Percentiles rank a stretch among this genome's conserved stretches.
Evolutionary conservation across 2,888 invertebrate genomes (phyloP).

Genomic region (Tetramorium bicarinatum): DNA sequence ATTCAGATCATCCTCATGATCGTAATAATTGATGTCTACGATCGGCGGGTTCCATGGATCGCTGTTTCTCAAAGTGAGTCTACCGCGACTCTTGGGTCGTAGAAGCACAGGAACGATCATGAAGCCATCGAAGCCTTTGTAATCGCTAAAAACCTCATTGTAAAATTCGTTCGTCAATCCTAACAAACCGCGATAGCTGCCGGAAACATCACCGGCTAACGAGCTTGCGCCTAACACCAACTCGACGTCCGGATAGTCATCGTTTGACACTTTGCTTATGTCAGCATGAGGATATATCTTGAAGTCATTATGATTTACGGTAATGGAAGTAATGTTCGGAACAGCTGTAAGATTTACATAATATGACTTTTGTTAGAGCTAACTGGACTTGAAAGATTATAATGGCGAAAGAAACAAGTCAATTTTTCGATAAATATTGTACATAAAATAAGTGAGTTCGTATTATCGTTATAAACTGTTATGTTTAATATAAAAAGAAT

Average conservation of each 20-base stretch:
- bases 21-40: constrained; percentile 94
- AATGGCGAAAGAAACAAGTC: background rate
- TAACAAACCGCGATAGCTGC: constrained; percentile 89
- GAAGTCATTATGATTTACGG: constrained; percentile 24
- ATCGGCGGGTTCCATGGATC: constrained; percentile 93
- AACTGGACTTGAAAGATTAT: constrained; percentile 1
- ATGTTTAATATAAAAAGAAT: background rate
- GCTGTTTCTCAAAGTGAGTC: constrained; percentile 90
- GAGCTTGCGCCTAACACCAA: constrained; percentile 93
- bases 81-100: constrained; percentile 92
- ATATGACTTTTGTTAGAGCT: background rate
- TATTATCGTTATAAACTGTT: background rate
- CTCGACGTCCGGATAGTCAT: constrained; percentile 92
- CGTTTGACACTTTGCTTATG: background rate
- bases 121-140: constrained; percentile 88
- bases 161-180: constrained; percentile 90
- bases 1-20: constrained; percentile 90
- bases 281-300: background rate
- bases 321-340: constrained; percentile 61
- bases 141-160: constrained; percentile 87
- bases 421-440: background rate
- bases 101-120: constrained; percentile 92
- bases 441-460: background rate
- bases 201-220: constrained; percentile 91
- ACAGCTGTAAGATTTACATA: constrained; percentile 44